A percentile compares a stretch with the other conserved stretches of the same genome.
Evolutionary conservation across 2,888 invertebrate species (phyloP).

Genomic region (Trichopria drosophilae): DNA sequence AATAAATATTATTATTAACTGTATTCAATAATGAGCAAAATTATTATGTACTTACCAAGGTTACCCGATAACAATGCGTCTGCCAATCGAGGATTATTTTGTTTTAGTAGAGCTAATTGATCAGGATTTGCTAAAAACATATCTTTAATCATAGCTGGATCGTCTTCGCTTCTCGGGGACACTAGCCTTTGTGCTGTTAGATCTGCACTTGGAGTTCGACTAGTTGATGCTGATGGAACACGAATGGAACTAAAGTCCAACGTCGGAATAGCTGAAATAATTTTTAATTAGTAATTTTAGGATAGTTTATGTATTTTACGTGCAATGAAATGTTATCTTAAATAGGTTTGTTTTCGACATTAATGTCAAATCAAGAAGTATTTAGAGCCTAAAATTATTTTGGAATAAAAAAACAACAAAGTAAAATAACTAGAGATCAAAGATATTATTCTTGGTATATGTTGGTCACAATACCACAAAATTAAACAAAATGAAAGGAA

Average conservation of each 20-base stretch:
- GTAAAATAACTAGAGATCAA: too few relatives aligned
- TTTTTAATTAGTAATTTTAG: conserved; percentile 1
- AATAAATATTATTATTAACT: not conserved
- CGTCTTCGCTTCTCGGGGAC: conserved; percentile 67
- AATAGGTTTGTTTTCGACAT: too few relatives aligned
- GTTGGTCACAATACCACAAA: too few relatives aligned
- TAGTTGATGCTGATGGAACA: conserved; percentile 63
- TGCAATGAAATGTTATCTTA: too few relatives aligned
- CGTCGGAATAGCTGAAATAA: conserved; percentile 60
- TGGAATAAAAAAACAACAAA: too few relatives aligned
- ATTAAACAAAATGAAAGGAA: too few relatives aligned
- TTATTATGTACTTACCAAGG: conserved; percentile 64
- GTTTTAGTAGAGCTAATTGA: conserved; percentile 84
- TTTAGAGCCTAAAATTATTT: too few relatives aligned
- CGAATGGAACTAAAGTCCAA: conserved; percentile 87
- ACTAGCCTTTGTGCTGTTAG: conserved; percentile 44
- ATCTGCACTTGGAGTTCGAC: conserved; percentile 25
- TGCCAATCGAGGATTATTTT: conserved; percentile 90
- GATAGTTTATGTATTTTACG: not conserved
- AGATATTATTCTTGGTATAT: too few relatives aligned
- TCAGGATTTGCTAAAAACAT: conserved; percentile 89
- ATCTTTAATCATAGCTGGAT: conserved; percentile 81
- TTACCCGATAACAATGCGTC: conserved; percentile 87
- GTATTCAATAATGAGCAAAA: not conserved
- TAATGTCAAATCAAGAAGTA: too few relatives aligned